These are phyloP conservation scores for Onychomys arenicola DNA, from an alignment of 2,797 vertebrate genomes.

Conservation along the genomic window DNA sequence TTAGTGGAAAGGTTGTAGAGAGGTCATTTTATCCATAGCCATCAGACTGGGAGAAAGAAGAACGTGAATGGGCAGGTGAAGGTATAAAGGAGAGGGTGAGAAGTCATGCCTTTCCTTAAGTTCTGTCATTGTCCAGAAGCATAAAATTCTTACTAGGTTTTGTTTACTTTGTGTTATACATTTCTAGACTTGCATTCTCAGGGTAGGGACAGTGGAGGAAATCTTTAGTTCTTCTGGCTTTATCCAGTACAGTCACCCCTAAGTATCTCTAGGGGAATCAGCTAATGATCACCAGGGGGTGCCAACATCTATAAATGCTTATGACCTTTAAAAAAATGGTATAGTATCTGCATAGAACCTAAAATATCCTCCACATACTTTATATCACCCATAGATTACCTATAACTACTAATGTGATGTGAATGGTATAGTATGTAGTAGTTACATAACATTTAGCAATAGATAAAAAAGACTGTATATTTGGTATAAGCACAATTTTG, in stretches of 20 bases:
- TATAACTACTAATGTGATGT: not conserved
- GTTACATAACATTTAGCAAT: not conserved
- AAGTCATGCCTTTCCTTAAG: not conserved
- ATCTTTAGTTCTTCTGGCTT: not conserved
- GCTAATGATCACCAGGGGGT: not conserved
- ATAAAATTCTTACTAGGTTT: not conserved
- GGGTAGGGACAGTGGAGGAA: not conserved
- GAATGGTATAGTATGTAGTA: not conserved
- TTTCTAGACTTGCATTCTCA: not conserved
- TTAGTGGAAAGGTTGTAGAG: not conserved
- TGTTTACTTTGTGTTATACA: not conserved
- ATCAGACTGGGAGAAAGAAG: not conserved
- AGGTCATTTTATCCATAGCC: not conserved
- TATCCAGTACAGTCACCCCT: not conserved
- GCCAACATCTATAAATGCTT: not conserved
- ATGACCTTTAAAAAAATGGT: not conserved
- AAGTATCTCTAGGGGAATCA: not conserved
- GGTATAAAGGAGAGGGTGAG: not conserved
- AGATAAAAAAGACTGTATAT: not conserved
- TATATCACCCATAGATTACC: not conserved
- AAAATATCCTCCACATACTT: not conserved
- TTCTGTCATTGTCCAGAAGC: not conserved
- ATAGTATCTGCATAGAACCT: not conserved
- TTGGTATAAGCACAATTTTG: not conserved
- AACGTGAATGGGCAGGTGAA: not conserved